Base-by-base conservation (phyloP, 2,888 invertebrate species). In the Unio pictorum region DNA sequence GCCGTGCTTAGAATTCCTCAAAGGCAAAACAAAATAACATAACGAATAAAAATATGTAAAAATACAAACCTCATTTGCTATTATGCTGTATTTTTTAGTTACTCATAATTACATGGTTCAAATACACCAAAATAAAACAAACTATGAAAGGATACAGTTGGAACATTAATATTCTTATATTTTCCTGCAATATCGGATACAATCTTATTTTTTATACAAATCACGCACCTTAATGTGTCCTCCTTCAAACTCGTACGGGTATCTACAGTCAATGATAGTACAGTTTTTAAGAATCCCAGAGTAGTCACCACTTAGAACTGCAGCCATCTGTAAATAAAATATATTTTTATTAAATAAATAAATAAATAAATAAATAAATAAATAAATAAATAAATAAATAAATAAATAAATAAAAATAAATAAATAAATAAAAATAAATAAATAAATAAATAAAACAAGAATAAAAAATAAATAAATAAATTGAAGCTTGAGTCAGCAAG, bases 221-320 rank as follows among this genome's bases (percentile, higher is more conserved):
- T n/a, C 20, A 55, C 54, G 65, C 73, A 84, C 88, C 81, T 80
- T 87, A 28, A 98, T 96, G 89, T 98, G 98, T 0, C 98, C 98
- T 6, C 96, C 98, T 0, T 94, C 93, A 88, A 91, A 98, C 90
- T 98, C 98, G 90, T 98, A 98, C 0, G 98, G 98, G 90, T 97
- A 98, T 79, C 98, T 93, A 88, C 98, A 98, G 91, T 98, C 98
- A 66, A 98, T 94, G 26, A 98, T 91, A 89, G 93, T 93, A 86
- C 91, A 97, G 6, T 93, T 93, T n/a, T 91, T 91, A 34, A 97
- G 92, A 17, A 89, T 87, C 58, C 94, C 90, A 0, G 88, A 81
- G 85, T 92, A 97, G 0, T 94, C 92, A 0, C 96, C 96, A 0
- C 90, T 89, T 15, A 98, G 90, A 5, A 98, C 90, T 0, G 90